Conservation (phyloP, 2,113 vertebrate species). For the Poeciliopsis retropinna region DNA sequence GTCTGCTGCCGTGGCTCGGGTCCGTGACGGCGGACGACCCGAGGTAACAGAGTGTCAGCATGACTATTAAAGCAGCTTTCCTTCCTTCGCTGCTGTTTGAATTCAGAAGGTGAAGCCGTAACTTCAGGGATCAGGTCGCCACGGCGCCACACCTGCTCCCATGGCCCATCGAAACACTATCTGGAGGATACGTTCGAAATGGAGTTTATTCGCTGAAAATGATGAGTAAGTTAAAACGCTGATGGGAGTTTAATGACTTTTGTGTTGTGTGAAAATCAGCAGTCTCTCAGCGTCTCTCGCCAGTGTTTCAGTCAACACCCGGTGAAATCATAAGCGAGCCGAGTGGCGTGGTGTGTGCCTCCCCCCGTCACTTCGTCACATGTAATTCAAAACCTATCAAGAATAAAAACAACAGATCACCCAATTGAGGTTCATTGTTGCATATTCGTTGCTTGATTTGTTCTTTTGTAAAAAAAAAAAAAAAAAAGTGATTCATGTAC, state of each 20-base stretch:
- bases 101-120: slow-evolving; percentile 33
- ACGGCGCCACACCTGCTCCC: slow-evolving; percentile 21
- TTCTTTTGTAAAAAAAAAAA: neutral
- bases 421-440: neutral
- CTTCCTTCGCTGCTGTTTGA: slow-evolving; percentile 31
- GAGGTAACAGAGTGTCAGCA: slow-evolving; percentile 32
- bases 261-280: slow-evolving; percentile 10
- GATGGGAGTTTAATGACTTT: slow-evolving; percentile 37
- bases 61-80: slow-evolving; percentile 59
- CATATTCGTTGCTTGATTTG: neutral
- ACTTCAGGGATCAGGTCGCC: slow-evolving; percentile 18
- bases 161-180: slow-evolving; percentile 3
- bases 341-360: neutral
- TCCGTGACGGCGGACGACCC: slow-evolving; percentile 37
- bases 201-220: slow-evolving; percentile 4
- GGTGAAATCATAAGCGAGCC: neutral
- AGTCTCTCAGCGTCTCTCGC: slow-evolving; percentile 1
- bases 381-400: slow-evolving; percentile 1
- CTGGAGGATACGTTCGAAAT: neutral
- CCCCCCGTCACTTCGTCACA: neutral
- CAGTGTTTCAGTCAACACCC: neutral
- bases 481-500: neutral
- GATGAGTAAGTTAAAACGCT: slow-evolving; percentile 6
- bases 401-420: slow-evolving; percentile 11
- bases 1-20: slow-evolving; percentile 12